Evolutionary conservation across 2,888 invertebrate species (phyloP).

Genomic region (Ichneumoninae sp.): DNA sequence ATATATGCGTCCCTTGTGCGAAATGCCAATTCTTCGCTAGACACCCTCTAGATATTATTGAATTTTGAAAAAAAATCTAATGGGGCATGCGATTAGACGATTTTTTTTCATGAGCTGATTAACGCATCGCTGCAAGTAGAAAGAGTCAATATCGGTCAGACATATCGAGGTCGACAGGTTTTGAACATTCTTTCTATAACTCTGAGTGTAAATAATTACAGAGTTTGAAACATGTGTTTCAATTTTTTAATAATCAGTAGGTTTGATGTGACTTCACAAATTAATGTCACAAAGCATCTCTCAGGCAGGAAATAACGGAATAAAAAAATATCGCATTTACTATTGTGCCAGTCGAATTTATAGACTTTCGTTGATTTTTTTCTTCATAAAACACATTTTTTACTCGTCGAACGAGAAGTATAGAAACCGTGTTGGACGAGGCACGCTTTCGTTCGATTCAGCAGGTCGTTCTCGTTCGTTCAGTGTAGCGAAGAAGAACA

Average conservation of each 20-base stretch:
- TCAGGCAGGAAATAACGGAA: not conserved
- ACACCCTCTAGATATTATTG: not conserved
- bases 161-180: not conserved
- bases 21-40: conserved; percentile 1
- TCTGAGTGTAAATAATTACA: not conserved
- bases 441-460: conserved; percentile 45
- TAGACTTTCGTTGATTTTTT: not conserved
- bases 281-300: not conserved
- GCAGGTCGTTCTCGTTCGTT: conserved; percentile 37
- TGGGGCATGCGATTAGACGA: not conserved
- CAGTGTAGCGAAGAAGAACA: conserved; percentile 23
- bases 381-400: conserved; percentile 14
- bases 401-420: not conserved
- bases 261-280: not conserved
- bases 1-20: not conserved
- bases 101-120: not conserved
- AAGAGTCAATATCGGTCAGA: conserved; percentile 43
- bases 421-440: not conserved
- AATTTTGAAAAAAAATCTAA: not conserved
- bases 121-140: conserved; percentile 26
- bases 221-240: not conserved
- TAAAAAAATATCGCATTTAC: not conserved
- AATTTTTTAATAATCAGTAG: not conserved
- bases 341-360: not conserved
- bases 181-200: not conserved